Conservation (phyloP, 1,140 invertebrate species). For the Drosophila pseudoobscura region DNA sequence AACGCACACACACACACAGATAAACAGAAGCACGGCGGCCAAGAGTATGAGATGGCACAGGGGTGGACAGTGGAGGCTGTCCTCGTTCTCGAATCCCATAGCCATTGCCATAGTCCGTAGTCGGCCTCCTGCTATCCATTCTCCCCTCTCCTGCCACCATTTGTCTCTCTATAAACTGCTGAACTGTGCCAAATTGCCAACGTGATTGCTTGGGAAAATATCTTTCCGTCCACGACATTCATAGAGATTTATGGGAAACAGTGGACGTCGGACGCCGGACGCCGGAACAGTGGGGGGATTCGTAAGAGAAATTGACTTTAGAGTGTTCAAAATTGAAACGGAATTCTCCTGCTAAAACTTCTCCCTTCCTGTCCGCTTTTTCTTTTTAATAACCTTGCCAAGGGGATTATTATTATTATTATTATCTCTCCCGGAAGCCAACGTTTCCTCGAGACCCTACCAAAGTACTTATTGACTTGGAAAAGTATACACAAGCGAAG, state of each 20-base stretch:
- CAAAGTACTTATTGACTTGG: no score
- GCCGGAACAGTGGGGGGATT: constrained; percentile 1
- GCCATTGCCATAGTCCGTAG: constrained; percentile 1
- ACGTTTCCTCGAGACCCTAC: no score
- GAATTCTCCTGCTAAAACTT: not conserved
- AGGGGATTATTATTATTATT: no score
- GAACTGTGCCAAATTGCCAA: constrained; percentile 71
- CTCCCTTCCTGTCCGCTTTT: constrained; percentile 36
- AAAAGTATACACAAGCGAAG: no score
- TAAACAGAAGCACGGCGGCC: not conserved
- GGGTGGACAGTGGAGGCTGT: constrained; percentile 11
- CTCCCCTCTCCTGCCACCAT: constrained; percentile 4
- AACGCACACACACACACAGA: constrained; percentile 25
- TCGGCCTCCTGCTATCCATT: constrained; percentile 8
- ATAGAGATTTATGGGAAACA: constrained; percentile 56
- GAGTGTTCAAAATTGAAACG: constrained; percentile 43
- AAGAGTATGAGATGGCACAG: no score
- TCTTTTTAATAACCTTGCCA: not conserved
- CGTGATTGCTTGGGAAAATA: constrained; percentile 65
- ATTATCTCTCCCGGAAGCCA: no score
- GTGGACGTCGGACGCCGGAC: constrained; percentile 22
- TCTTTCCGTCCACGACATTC: constrained; percentile 41
- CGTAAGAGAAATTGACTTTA: constrained; percentile 43
- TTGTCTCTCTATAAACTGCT: constrained; percentile 62
- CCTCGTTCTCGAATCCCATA: constrained; percentile 41